Evolutionary conservation across 2,888 invertebrate genomes (phyloP).

Genomic region (Plagodis dolabraria): DNA sequence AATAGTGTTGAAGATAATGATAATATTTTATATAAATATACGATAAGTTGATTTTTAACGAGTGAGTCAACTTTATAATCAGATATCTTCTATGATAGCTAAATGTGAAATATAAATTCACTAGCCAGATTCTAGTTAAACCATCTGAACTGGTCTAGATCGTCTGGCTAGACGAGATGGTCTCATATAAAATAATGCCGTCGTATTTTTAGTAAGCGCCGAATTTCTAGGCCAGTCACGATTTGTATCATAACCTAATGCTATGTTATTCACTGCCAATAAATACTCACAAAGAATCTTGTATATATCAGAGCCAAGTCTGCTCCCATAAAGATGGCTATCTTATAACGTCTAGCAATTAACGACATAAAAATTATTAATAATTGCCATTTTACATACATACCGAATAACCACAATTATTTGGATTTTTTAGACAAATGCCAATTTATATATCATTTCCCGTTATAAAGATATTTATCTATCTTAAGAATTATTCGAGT

Average conservation of each 20-base stretch:
- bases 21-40: too few relatives aligned
- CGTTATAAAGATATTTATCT: too few relatives aligned
- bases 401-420: neutral
- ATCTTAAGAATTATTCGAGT: too few relatives aligned
- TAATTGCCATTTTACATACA: slow-evolving; percentile 5
- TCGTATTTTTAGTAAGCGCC: slow-evolving; percentile 23
- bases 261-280: slow-evolving; percentile 28
- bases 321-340: slow-evolving; percentile 13
- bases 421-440: too few relatives aligned
- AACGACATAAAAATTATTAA: slow-evolving; percentile 9
- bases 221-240: slow-evolving; percentile 34
- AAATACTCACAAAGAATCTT: slow-evolving; percentile 25
- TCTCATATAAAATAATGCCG: slow-evolving; percentile 7
- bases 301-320: slow-evolving; percentile 23
- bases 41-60: too few relatives aligned
- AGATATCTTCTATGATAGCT: too few relatives aligned
- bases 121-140: too few relatives aligned
- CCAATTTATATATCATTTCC: too few relatives aligned
- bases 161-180: slow-evolving; percentile 7
- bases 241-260: slow-evolving; percentile 24
- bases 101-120: too few relatives aligned
- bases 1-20: too few relatives aligned
- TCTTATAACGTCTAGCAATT: slow-evolving; percentile 15
- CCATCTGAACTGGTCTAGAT: neutral
- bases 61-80: too few relatives aligned